Conservation (phyloP, 1,140 invertebrate species). For the Charaxes varanes region DNA sequence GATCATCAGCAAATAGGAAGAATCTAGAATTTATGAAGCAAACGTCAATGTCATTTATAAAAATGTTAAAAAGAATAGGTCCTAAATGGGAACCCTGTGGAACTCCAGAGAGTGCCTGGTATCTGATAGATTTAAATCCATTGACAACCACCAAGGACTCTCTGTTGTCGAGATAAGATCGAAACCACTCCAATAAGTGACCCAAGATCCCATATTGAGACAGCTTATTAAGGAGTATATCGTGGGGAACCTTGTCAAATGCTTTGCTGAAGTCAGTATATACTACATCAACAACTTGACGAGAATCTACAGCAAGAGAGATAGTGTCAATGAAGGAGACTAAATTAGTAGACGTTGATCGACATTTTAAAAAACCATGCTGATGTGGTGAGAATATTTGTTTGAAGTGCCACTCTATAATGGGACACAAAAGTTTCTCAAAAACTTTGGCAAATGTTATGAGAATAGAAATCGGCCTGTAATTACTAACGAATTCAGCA, state of each 20-base stretch:
- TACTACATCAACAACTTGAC: constrained; percentile 1
- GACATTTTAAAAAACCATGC: constrained; percentile 9
- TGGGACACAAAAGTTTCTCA: constrained; percentile 4
- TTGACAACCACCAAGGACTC: background rate
- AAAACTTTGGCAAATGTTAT: constrained; percentile 9
- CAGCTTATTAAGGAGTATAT: too few species aligned
- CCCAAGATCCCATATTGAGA: too few species aligned
- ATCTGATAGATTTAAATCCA: background rate
- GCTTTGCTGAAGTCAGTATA: too few species aligned
- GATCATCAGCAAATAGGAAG: constrained; percentile 4
- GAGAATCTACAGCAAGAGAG: constrained; percentile 1
- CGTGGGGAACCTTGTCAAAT: constrained; percentile 2
- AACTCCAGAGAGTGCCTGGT: background rate
- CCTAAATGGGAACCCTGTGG: constrained; percentile 6
- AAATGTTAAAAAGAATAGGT: constrained; percentile 1
- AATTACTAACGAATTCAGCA: constrained; percentile 1
- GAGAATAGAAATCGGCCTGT: too few species aligned
- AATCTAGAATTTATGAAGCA: background rate
- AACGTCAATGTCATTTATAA: constrained; percentile 1
- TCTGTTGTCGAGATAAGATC: background rate
- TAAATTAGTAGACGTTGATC: constrained; percentile 7
- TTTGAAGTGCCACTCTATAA: constrained; percentile 12
- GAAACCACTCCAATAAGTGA: background rate
- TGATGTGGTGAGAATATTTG: constrained; percentile 5
- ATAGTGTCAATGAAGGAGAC: background rate